Conservation (phyloP, 1,140 invertebrate species). For the Gonatopus flavifemur region DNA sequence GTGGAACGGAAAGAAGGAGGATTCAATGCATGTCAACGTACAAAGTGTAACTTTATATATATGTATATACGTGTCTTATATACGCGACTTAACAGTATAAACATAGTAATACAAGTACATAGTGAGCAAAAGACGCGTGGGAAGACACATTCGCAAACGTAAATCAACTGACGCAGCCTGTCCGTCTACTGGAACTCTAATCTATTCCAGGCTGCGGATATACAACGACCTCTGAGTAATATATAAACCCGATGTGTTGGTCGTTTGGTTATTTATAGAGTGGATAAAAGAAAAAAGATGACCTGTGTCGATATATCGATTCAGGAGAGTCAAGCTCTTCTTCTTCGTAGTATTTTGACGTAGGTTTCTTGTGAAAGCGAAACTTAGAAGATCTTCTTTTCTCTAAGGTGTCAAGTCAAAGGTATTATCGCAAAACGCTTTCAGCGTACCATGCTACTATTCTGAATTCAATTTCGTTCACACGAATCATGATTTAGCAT, state of each 20-base stretch:
- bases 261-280: slow-evolving; percentile 33
- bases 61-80: background rate
- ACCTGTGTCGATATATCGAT: slow-evolving; percentile 38
- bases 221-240: slow-evolving; percentile 19
- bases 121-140: slow-evolving; percentile 14
- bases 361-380: too few species aligned
- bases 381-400: too few species aligned
- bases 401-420: too few species aligned
- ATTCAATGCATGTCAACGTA: too few species aligned
- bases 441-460: too few species aligned
- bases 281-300: slow-evolving; percentile 29
- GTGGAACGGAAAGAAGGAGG: too few species aligned
- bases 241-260: slow-evolving; percentile 24
- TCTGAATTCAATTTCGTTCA: too few species aligned
- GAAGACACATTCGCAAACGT: slow-evolving; percentile 23
- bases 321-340: slow-evolving; percentile 10
- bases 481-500: too few species aligned
- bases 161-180: slow-evolving; percentile 22
- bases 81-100: background rate
- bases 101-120: slow-evolving; percentile 8
- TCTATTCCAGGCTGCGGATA: slow-evolving; percentile 21
- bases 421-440: too few species aligned
- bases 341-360: slow-evolving; percentile 13
- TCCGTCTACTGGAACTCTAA: slow-evolving; percentile 12
- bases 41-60: background rate